phyloP scores from a whole-genome alignment of 2,797 vertebrate genomes.

The Myotis myotis region DNA sequence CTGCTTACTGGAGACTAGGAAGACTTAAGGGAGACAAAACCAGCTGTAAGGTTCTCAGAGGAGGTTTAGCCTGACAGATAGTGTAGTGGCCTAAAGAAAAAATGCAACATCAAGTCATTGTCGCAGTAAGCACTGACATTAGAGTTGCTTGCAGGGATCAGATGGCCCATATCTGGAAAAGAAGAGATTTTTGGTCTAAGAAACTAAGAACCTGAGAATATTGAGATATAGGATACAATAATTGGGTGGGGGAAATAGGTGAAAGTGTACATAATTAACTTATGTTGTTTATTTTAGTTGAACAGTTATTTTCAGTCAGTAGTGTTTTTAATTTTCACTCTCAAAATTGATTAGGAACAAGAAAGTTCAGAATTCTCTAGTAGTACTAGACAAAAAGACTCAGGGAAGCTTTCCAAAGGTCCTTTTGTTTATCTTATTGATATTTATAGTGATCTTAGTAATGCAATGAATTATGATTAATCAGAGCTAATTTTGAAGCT shows the following conservation, averaged over 20 bases:
- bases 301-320: not conserved
- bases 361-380: not conserved
- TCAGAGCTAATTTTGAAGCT: conserved; percentile 23
- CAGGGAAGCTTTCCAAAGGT: conserved; percentile 15
- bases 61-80: not conserved
- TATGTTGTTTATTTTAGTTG: not conserved
- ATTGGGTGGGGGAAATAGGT: not conserved
- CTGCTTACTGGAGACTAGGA: not conserved
- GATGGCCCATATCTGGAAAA: not conserved
- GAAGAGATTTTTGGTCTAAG: not conserved
- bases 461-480: not conserved
- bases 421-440: not conserved
- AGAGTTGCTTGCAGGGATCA: not conserved
- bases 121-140: not conserved
- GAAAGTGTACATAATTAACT: not conserved
- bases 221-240: not conserved
- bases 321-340: conserved; percentile 17
- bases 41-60: not conserved
- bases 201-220: not conserved
- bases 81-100: not conserved
- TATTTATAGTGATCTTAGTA: conserved; percentile 19
- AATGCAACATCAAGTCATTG: not conserved
- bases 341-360: not conserved
- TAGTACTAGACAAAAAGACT: not conserved
- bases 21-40: not conserved